Evolutionary conservation across 2,797 vertebrate species (phyloP).

Genomic region (Simalia tracyae): DNA sequence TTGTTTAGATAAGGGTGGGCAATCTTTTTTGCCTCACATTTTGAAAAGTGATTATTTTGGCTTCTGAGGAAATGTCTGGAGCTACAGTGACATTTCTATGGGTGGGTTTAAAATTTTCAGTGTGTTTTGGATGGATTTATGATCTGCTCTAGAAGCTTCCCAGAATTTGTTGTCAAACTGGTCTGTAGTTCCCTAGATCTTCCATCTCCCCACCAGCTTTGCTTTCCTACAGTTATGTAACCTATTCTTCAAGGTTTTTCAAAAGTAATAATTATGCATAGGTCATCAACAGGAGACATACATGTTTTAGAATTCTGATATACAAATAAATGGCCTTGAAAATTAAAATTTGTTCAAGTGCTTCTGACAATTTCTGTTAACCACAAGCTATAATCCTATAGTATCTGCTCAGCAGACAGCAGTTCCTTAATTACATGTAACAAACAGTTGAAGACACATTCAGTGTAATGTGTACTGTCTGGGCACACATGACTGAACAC

Average conservation of each 20-base stretch:
- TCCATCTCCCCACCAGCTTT: background rate
- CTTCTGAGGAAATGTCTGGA: background rate
- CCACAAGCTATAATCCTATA: background rate
- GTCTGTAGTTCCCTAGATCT: background rate
- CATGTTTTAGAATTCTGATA: background rate
- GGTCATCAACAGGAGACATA: background rate
- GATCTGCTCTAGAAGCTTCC: background rate
- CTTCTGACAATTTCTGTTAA: background rate
- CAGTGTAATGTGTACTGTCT: background rate
- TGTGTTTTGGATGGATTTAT: background rate
- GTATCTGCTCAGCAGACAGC: background rate
- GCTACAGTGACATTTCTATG: background rate
- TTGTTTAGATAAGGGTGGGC: background rate
- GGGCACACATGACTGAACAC: background rate
- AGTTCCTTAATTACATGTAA: background rate
- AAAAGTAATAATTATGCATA: background rate
- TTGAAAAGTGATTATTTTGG: background rate
- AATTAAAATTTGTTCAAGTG: background rate
- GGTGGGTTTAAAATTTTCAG: background rate
- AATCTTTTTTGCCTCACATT: background rate
- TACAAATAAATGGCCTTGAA: background rate
- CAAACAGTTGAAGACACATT: background rate
- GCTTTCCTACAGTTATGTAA: background rate
- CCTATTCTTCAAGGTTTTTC: background rate
- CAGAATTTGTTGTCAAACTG: background rate